These are phyloP conservation scores for Trisateles emortualis DNA, from an alignment of 2,888 invertebrate genomes.

Conservation along the genomic window DNA sequence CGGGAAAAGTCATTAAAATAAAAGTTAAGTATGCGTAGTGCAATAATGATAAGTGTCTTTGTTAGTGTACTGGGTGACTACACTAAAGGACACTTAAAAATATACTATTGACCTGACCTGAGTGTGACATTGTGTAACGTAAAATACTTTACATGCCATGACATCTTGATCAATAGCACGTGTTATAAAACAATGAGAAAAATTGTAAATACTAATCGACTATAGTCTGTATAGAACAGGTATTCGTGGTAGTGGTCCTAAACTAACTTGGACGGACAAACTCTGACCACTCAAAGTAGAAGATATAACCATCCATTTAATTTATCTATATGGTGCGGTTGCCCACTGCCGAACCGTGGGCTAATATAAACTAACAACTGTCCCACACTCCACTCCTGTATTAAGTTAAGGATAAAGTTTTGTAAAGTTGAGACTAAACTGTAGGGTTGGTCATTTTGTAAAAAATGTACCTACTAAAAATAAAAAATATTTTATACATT, in stretches of 20 bases:
- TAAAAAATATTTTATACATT: background rate
- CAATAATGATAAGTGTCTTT: no score
- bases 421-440: slow-evolving; percentile 19
- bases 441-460: slow-evolving; percentile 7
- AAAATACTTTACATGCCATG: no score
- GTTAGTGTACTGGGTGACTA: no score
- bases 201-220: no score
- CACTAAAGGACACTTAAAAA: no score
- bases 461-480: background rate
- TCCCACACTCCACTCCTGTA: slow-evolving; percentile 18
- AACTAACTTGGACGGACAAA: slow-evolving; percentile 29
- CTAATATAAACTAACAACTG: slow-evolving; percentile 24
- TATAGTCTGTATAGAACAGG: no score
- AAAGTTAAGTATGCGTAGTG: no score
- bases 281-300: slow-evolving; percentile 28
- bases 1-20: no score
- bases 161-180: no score
- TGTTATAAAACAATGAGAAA: no score
- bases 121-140: no score
- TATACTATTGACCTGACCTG: no score
- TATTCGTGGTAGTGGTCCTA: slow-evolving; percentile 6
- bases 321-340: slow-evolving; percentile 34
- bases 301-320: slow-evolving; percentile 22
- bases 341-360: slow-evolving; percentile 30
- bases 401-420: slow-evolving; percentile 31